Base-by-base conservation (phyloP, 1,140 invertebrate species). In the Euschistus heros region DNA sequence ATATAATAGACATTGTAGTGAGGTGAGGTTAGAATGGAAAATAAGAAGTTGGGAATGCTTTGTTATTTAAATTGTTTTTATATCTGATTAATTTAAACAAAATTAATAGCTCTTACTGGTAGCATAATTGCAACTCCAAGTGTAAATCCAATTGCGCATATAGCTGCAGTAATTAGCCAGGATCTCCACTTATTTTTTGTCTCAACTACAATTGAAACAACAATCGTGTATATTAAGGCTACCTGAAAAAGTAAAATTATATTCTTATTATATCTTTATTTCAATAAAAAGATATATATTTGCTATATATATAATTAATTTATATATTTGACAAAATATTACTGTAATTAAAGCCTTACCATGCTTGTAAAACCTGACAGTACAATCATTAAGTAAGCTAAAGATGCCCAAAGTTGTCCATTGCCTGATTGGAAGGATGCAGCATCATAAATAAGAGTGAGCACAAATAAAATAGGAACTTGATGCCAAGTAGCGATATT, bases 331-430 rank as follows among this genome's bases (percentile, higher is more conserved):
- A 44, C 6, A 33, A 62, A 27, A 61, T 61, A 18, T 61, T 37
- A 24, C 59, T 22, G n/a, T n/a, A 30, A 14, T 60, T 3, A 33
- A 44, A 15, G 13, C 71, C 71, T 74, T 74, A 80, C 79, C 77
- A 79, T 76, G 69, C 77, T 79, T 24, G 74, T 73, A 64, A 81
- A 75, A 42, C 79, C 79, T 47, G 78, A 72, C 30, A 76, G 74
- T 20, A 80, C 66, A 13, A 80, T 71, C 0, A 75, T 57, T 5
- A 74, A 65, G 69, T 76, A 80, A 7, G 74, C 71, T 10, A 79
- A 63, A 26, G 76, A 70, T 10, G 76, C 74, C 76, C 77, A 78
- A 27, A 75, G 65, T 64, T 72, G 72, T 3, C 72, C 67, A 57
- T 73, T 65, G 7, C 67, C 68, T n/a, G 69, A 70, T 46, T 68